Base-by-base conservation (phyloP, 2,797 vertebrate genomes). In the Odontamblyopus rebecca region DNA sequence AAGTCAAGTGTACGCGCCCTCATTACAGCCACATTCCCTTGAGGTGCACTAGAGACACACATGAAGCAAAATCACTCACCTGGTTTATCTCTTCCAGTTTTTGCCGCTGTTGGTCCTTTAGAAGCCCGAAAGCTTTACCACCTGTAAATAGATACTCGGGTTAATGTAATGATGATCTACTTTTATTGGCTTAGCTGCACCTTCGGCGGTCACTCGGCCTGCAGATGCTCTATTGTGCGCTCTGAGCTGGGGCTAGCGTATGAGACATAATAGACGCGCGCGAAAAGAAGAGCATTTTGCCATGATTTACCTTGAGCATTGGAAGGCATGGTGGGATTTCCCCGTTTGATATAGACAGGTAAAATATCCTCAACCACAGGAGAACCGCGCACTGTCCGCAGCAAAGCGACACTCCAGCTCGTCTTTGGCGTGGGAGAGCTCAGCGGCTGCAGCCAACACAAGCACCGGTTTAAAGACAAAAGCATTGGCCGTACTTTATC, bases 11-110 rank as follows among this genome's bases (percentile, higher is more conserved):
- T 71, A 5, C 1, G 71, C 63, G 68, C 50, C 74, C 78, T 82
- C 71, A 38, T 65, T 78, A 48, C 41, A 62, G 59, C 74, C 66
- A 66, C 57, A 5, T 71, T 69, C 65, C 61, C 57, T 4, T 1
- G 50, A 70, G 71, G 74, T 12, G 69, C 70, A 44, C 44, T 51
- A 75, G 62, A 67, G 66, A 51, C 68, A 19, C 53, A 19, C 18
- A 56, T 5, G 32, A 61, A 16, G 29, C 41, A 4, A 26, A n/a
- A 56, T 2, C 1, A 12, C 79, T 0, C 91, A 97, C 96, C 95
- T 95, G 89, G 88, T 97, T 97, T 74, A 97, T 93, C 83, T 96
- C 95, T 26, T 95, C 95, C 87, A 96, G 72, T 81, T 90, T 93
- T 54, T 92, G 93, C 83, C 93, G 91, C 68, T 96, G 95, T 80